Conservation (phyloP, 2,797 vertebrate species). For the Petrocephalus sullivani region DNA sequence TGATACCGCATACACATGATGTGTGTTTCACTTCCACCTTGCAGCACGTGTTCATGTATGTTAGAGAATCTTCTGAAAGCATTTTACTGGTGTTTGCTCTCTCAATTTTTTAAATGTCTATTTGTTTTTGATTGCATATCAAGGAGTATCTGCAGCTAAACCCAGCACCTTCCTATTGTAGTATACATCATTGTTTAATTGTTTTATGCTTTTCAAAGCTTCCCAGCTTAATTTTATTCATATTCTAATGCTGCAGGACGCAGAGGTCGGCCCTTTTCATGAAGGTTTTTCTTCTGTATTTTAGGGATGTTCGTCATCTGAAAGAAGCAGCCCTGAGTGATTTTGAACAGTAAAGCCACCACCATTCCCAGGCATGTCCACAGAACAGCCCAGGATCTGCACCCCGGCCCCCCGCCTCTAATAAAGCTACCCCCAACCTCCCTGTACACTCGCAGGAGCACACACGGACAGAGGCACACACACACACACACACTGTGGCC, state of each 20-base stretch:
- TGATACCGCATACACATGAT: background rate
- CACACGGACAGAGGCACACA: background rate
- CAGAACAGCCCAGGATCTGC: background rate
- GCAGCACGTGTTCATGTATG: background rate
- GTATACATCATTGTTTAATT: background rate
- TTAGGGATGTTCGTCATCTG: background rate
- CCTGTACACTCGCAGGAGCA: no score
- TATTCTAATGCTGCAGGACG: background rate
- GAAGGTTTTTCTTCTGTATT: background rate
- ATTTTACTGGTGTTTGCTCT: background rate
- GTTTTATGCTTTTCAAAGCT: background rate
- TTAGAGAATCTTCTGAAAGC: background rate
- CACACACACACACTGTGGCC: conserved; percentile 13
- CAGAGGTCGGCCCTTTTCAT: background rate
- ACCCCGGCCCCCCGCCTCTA: background rate
- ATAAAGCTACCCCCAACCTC: no score
- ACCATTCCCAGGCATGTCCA: no score
- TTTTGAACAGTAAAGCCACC: no score
- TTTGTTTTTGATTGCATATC: background rate
- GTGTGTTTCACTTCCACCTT: background rate
- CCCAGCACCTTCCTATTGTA: background rate
- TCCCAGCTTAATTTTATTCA: background rate
- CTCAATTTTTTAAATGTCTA: background rate
- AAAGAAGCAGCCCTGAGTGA: background rate
- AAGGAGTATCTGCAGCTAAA: background rate